Base-by-base conservation (phyloP, 2,113 vertebrate species). In the Phyllostomus discolor region DNA sequence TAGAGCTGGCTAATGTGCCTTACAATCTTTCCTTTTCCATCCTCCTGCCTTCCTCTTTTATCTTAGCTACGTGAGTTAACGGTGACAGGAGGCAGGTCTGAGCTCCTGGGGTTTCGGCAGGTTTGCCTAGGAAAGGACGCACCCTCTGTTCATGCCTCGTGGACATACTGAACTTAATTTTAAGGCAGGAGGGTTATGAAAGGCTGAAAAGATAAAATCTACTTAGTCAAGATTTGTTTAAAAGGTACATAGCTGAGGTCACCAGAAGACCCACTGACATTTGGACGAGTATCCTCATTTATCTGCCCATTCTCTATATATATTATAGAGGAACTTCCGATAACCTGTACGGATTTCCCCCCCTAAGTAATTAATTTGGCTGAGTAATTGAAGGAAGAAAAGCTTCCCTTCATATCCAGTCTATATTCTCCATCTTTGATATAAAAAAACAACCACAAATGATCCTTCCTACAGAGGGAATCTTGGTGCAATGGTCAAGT, bases 71-170 rank as follows among this genome's bases (percentile, higher is more conserved):
- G n/a, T 75, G 57, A 33, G 64, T 50, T 35, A 69, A 43, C 4
- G 35, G 48, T 46, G 35, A 31, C 17, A 57, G 28, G 28, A 20
- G 50, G 1, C 4, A 46, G 38, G 19, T 31, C 31, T n/a, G 20
- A 48, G 69, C 1, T 52, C 38, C 59, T 48, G 52, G 31, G 9
- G 16, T 57, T 38, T 54, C 2, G 12, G 7, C 2, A 54, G 67
- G 48, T 17, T 24, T 5, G 16, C 54, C 46, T 35, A 28, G 59
- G 22, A 59, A 46, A 90, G 15, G 24, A 28, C 41, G 4, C 5
- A 0, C 8, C 2, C 33, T 19, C 33, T 16, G 17, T 54, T 22
- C 7, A 16, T 7, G 20, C 1, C 17, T 33, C 12, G 6, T 4
- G 33, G 31, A 26, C 10, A 0, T 10, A 14, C 1, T 41, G 43